Base-by-base conservation (phyloP, 1,140 invertebrate genomes). In the Pachyrhynchus sulphureomaculatus region DNA sequence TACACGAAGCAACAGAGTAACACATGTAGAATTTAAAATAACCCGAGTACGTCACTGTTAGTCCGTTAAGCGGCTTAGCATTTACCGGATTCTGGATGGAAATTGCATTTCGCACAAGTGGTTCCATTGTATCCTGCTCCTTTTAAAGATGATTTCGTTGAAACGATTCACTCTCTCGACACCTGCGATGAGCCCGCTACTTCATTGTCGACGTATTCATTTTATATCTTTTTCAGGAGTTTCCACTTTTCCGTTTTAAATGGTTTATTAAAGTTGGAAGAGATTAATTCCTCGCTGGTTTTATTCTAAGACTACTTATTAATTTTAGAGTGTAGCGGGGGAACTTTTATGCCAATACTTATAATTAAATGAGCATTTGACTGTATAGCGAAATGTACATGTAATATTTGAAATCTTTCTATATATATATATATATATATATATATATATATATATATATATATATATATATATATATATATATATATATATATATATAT, bases 41-140 rank as follows among this genome's bases (percentile, higher is more conserved):
- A 4, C 17, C 37, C 37, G 1, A 20, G 29, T 21, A 20, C 55
- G 10, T 12, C 6, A 32, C 55, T 58, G 55, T 0, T 4, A 9
- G 9, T 20, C 17, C 33, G 44, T 32, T 51, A 59, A 59, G 56
- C 56, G 34, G 47, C 47, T 59, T 59, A 59, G 26, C 47, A 59
- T 59, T 59, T 49, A 42, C 56, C 34, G 47, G 37, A 51, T 49
- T 18, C 47, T 44, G 32, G 20, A 21, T 59, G 56, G 56, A 59
- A 59, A 59, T 59, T 59, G 56, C 47, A 59, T 59, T 59, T 59
- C 26, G 56, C 56, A 59, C 45, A 59, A 59, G 56, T 59, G 56
- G 56, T 23, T 51, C 56, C 39, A 59, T 59, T 59, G 56, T 56
- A 45, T 29, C 26, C 41, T 12, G 13, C 18, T 15, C 29, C 39